A percentile compares a stretch with the other conserved stretches of the same genome.
These are phyloP conservation scores for Emydura subglobosa DNA, from an alignment of 2,113 vertebrate species.

Conservation along the genomic window DNA sequence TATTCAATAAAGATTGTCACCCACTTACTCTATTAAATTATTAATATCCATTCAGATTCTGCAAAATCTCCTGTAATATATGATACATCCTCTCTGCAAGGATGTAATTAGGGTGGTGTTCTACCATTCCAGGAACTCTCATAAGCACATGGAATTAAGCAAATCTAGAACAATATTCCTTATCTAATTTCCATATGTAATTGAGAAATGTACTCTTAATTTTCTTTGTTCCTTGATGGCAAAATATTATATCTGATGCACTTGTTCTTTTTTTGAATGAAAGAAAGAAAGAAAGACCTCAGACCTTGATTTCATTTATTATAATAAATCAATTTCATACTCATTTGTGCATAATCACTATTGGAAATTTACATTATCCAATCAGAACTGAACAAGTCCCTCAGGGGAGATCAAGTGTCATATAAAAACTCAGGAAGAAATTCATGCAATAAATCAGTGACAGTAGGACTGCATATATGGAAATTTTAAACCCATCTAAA, in stretches of 20 bases:
- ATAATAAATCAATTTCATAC: constrained; percentile 83
- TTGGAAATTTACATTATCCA: constrained; percentile 83
- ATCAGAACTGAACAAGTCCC: constrained; percentile 77
- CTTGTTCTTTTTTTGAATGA: constrained; percentile 65
- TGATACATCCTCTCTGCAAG: not conserved
- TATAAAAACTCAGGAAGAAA: constrained; percentile 85
- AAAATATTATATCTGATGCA: constrained; percentile 63
- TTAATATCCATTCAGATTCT: constrained; percentile 24
- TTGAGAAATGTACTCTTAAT: constrained; percentile 59
- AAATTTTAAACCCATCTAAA: constrained; percentile 81
- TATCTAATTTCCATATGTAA: constrained; percentile 47
- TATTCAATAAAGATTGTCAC: not conserved
- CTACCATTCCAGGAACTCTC: constrained; percentile 15
- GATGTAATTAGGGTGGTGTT: not conserved
- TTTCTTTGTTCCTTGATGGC: constrained; percentile 60
- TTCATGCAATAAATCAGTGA: constrained; percentile 79
- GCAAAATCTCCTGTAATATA: not conserved
- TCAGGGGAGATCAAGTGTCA: constrained; percentile 75
- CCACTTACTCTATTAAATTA: not conserved
- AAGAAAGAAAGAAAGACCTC: constrained; percentile 50
- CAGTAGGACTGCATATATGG: constrained; percentile 66
- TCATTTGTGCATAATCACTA: constrained; percentile 82
- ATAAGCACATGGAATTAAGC: constrained; percentile 14
- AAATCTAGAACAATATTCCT: constrained; percentile 48
- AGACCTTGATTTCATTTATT: constrained; percentile 79